Conservation (phyloP, 2,888 invertebrate genomes). For the Chamaedrilus cognettii region DNA sequence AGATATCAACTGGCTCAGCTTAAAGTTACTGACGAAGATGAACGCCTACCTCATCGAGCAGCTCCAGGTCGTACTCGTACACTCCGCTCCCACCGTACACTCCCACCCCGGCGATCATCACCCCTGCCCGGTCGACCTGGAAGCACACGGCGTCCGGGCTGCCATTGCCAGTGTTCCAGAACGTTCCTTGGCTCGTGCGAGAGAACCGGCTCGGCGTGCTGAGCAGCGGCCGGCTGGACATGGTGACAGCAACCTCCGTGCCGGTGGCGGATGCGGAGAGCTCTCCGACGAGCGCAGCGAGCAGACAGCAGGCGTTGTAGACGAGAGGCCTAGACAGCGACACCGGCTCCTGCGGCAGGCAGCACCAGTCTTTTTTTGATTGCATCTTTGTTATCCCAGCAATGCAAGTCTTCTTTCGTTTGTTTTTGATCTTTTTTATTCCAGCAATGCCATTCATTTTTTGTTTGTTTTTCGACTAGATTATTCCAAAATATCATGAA, state of each 20-base stretch:
- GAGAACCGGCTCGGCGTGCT: constrained; percentile 89
- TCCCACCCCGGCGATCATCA: constrained; percentile 85
- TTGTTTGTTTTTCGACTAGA: too few species aligned
- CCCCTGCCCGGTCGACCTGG: constrained; percentile 85
- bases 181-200: constrained; percentile 82
- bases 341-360: constrained; percentile 37
- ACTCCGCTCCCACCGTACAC: constrained; percentile 90
- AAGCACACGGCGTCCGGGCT: constrained; percentile 96
- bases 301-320: constrained; percentile 62
- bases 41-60: constrained; percentile 67
- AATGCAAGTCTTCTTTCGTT: too few species aligned
- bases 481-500: too few species aligned
- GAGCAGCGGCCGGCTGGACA: constrained; percentile 76
- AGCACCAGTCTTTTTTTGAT: too few species aligned
- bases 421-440: too few species aligned
- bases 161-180: constrained; percentile 97
- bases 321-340: constrained; percentile 62
- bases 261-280: constrained; percentile 75
- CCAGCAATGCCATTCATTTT: too few species aligned
- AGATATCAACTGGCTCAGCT: too few species aligned
- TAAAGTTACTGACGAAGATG: too few species aligned
- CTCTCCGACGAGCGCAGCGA: constrained; percentile 84
- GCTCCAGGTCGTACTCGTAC: constrained; percentile 90
- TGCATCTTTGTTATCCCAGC: too few species aligned
- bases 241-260: constrained; percentile 75